Percentiles rank a stretch among this genome's conserved stretches.
Evolutionary conservation across 2,113 vertebrate genomes (phyloP).

Genomic region (Mobula birostris): DNA sequence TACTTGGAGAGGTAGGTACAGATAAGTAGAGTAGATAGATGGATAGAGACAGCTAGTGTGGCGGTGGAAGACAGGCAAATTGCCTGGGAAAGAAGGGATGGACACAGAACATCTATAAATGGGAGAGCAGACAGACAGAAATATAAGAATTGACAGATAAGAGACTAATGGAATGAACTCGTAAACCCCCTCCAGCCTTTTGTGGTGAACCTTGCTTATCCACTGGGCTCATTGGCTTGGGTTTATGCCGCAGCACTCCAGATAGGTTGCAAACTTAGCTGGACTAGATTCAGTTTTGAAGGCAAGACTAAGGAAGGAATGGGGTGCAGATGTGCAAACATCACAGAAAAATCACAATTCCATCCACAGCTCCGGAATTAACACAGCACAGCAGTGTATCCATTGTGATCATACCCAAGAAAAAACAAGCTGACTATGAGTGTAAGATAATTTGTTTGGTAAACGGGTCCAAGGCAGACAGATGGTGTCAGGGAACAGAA

Average conservation of each 20-base stretch:
- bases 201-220: too few relatives aligned
- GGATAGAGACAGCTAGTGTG: not conserved
- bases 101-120: not conserved
- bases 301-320: not conserved
- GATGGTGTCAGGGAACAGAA: not conserved
- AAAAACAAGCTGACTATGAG: not conserved
- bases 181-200: too few relatives aligned
- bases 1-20: not conserved
- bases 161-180: too few relatives aligned
- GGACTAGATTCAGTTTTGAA: not conserved
- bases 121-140: not conserved
- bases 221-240: too few relatives aligned
- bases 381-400: not conserved
- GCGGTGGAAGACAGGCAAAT: not conserved
- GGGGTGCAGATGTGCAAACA: not conserved
- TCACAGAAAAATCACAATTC: not conserved
- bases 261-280: not conserved
- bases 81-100: too few relatives aligned
- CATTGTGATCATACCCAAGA: not conserved
- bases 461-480: not conserved
- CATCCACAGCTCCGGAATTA: not conserved
- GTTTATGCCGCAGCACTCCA: not conserved
- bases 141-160: not conserved
- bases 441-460: not conserved
- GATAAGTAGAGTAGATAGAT: not conserved